Evolutionary conservation across 2,113 vertebrate genomes (phyloP).

Genomic region (Chlamydotis undulata): DNA sequence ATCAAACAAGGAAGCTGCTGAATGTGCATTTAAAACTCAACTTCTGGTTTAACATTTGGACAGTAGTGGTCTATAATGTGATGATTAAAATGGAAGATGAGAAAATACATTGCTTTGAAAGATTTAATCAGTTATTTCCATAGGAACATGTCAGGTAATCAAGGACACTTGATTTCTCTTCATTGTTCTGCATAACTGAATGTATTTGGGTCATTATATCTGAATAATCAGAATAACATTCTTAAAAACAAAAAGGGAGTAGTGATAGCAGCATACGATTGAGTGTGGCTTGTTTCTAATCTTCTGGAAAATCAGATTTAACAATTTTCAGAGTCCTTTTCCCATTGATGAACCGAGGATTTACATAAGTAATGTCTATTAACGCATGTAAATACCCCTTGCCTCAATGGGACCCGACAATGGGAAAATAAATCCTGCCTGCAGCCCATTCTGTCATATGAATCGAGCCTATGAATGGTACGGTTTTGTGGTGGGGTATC

Average conservation of each 20-base stretch:
- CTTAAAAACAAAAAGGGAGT: conserved; percentile 2
- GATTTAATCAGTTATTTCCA: conserved; percentile 35
- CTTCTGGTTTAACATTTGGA: neutral
- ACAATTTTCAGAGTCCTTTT: neutral
- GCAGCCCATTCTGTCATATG: conserved; percentile 11
- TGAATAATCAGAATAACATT: conserved; percentile 31
- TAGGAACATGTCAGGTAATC: conserved; percentile 14
- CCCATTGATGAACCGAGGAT: neutral
- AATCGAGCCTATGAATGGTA: neutral
- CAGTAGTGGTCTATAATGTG: neutral
- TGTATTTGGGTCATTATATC: conserved; percentile 34
- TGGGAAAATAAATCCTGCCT: conserved; percentile 30
- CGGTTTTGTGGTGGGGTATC: neutral
- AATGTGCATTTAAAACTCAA: neutral
- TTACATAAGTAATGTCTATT: conserved; percentile 55
- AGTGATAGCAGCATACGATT: neutral
- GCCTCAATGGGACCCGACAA: conserved; percentile 16
- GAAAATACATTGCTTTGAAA: conserved; percentile 7
- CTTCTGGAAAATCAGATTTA: conserved; percentile 57
- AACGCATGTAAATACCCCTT: conserved; percentile 33
- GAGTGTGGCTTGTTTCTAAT: neutral
- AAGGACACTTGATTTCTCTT: conserved; percentile 43
- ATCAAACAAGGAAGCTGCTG: neutral
- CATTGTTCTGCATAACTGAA: conserved; percentile 43
- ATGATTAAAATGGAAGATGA: conserved; percentile 35